A percentile compares a stretch with the other conserved stretches of the same genome.
phyloP scores from a whole-genome alignment of 2,888 invertebrate species.

The Julus scanicus region DNA sequence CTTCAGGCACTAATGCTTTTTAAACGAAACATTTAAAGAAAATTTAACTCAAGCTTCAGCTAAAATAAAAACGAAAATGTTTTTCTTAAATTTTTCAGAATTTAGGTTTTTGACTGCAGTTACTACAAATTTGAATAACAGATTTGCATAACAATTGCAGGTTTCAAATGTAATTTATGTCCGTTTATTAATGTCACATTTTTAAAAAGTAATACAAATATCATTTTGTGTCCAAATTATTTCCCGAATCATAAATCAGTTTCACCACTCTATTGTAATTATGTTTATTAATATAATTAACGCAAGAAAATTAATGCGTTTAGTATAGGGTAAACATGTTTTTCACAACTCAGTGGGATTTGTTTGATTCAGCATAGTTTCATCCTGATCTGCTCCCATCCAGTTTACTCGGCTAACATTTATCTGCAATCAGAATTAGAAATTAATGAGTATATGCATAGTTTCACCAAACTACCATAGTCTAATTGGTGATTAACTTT shows the following conservation, averaged over 20 bases:
- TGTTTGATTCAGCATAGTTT: neutral
- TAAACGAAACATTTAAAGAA: too few species aligned
- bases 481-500: too few species aligned
- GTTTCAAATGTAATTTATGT: too few species aligned
- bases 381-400: neutral
- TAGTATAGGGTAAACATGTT: neutral
- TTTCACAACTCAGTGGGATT: neutral
- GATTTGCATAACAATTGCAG: neutral
- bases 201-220: neutral
- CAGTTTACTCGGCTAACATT: neutral
- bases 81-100: neutral
- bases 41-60: too few species aligned
- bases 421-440: neutral
- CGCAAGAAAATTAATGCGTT: neutral
- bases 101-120: neutral
- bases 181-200: too few species aligned
- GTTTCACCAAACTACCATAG: neutral
- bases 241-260: neutral
- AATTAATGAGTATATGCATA: neutral
- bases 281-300: neutral
- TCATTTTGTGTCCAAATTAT: neutral
- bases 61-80: too few species aligned
- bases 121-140: neutral
- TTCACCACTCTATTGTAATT: constrained; percentile 5
- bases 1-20: neutral